Percentiles rank a stretch among this genome's conserved stretches.
phyloP scores from a whole-genome alignment of 2,797 vertebrate genomes.

The Rhabdomys pumilio region DNA sequence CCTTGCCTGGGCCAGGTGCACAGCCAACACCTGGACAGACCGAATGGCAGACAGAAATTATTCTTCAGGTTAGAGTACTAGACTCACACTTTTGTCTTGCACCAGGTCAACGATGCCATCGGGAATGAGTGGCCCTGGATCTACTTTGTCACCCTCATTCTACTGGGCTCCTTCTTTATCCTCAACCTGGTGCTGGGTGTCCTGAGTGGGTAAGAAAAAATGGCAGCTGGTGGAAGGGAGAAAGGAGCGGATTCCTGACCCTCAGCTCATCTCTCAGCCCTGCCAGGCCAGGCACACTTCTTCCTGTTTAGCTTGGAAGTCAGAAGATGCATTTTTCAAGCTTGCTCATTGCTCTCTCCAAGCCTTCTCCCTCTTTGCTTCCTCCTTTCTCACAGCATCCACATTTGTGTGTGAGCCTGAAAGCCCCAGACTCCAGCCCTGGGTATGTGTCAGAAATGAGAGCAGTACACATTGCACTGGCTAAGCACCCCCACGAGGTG shows the following conservation, averaged over 20 bases:
- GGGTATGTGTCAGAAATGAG: accelerated
- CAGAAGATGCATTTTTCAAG: accelerated
- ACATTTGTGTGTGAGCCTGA: neutral
- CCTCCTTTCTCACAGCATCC: neutral
- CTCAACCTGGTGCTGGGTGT: constrained; percentile 98
- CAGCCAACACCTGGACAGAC: neutral
- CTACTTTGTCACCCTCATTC: constrained; percentile 97
- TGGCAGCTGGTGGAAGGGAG: neutral
- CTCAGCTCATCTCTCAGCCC: neutral
- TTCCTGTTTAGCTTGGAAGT: neutral
- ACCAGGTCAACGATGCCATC: constrained; percentile 97
- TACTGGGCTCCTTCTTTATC: constrained; percentile 98
- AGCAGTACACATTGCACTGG: neutral
- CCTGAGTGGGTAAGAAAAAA: constrained; percentile 94
- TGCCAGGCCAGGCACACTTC: neutral
- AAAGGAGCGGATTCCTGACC: accelerated
- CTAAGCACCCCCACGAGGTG: neutral
- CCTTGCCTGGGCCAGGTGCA: neutral
- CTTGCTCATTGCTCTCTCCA: neutral
- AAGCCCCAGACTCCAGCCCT: neutral
- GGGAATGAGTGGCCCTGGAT: constrained; percentile 99
- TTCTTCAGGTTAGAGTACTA: neutral
- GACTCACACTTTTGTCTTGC: constrained; percentile 19
- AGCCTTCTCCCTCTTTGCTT: neutral
- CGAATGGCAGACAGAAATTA: too few species aligned